Evolutionary conservation across 2,888 invertebrate genomes (phyloP).

Genomic region (Colostygia pectinataria): DNA sequence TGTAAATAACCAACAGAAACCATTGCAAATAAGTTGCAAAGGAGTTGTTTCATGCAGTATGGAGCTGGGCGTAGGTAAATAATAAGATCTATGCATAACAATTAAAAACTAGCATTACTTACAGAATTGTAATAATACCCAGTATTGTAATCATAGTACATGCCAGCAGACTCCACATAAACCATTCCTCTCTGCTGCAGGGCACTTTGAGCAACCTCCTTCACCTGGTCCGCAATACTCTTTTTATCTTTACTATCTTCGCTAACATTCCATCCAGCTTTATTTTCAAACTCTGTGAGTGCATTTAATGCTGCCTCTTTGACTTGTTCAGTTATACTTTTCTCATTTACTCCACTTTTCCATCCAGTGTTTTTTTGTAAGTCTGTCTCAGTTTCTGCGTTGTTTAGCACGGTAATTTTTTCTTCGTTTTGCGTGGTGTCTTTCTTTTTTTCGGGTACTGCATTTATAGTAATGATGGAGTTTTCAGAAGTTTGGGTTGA

Average conservation of each 20-base stretch:
- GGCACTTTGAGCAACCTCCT: constrained; percentile 89
- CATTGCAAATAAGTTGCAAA: no score
- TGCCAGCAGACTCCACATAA: constrained; percentile 92
- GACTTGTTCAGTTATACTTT: constrained; percentile 17
- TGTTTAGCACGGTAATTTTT: background rate
- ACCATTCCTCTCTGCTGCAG: constrained; percentile 90
- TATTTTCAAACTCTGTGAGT: constrained; percentile 17
- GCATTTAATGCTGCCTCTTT: constrained; percentile 20
- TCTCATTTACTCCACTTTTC: constrained; percentile 6
- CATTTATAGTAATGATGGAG: background rate
- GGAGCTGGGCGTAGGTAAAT: no score
- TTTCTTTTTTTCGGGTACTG: background rate
- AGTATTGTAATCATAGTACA: constrained; percentile 94
- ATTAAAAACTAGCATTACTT: no score
- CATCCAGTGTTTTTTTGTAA: background rate
- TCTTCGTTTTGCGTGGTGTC: background rate
- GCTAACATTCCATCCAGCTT: constrained; percentile 52
- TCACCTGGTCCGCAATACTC: constrained; percentile 89
- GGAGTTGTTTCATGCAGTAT: no score
- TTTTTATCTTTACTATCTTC: constrained; percentile 49
- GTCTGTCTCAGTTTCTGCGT: constrained; percentile 3
- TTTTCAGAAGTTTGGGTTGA: constrained; percentile 25
- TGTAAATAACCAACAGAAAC: no score
- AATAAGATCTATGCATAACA: no score
- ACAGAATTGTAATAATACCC: constrained; percentile 96